A percentile compares a stretch with the other conserved stretches of the same genome.
These are phyloP conservation scores for Origma solitaria DNA, from an alignment of 2,113 vertebrate species.

Conservation along the genomic window DNA sequence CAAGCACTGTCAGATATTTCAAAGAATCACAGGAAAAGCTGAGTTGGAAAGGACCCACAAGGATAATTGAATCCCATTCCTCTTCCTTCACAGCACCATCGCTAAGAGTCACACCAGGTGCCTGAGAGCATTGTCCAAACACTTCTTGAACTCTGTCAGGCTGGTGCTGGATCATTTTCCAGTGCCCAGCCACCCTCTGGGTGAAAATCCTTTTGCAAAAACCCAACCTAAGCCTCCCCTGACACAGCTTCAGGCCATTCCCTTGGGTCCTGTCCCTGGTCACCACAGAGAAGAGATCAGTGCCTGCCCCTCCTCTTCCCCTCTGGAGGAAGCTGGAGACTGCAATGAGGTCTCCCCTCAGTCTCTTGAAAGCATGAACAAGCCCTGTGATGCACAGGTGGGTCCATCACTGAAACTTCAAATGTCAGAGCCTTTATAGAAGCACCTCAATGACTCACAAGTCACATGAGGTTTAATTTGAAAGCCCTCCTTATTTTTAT, in stretches of 20 bases:
- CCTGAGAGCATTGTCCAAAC: background rate
- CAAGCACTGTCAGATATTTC: background rate
- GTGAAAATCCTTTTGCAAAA: background rate
- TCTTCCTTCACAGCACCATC: background rate
- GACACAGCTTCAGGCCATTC: background rate
- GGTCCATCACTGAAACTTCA: background rate
- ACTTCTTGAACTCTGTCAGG: background rate
- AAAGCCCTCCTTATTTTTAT: background rate
- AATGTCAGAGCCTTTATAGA: background rate
- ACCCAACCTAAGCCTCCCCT: background rate
- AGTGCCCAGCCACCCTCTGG: background rate
- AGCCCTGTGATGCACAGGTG: background rate
- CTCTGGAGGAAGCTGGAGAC: background rate
- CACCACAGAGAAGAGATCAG: no score
- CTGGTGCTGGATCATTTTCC: background rate
- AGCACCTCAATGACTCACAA: background rate
- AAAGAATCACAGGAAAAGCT: background rate
- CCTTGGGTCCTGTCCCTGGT: fast-evolving
- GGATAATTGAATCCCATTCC: fast-evolving
- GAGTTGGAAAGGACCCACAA: background rate
- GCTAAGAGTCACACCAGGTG: no score
- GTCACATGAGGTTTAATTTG: background rate
- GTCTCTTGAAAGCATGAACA: background rate
- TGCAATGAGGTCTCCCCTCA: background rate
- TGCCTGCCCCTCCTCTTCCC: background rate